phyloP scores from a whole-genome alignment of 2,113 vertebrate species.

The Entelurus aequoreus region DNA sequence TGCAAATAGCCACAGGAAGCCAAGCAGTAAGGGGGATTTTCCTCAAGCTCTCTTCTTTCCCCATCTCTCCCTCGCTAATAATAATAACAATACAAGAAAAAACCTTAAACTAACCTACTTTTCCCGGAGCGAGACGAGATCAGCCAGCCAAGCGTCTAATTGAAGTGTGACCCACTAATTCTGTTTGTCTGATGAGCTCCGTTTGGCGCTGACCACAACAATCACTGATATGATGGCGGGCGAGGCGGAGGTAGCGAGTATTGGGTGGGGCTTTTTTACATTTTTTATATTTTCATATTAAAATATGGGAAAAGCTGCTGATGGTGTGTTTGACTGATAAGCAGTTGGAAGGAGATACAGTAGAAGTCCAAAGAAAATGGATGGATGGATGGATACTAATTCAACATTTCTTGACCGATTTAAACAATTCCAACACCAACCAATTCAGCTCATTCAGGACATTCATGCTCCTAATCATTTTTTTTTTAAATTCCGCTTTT shows the following conservation, averaged over 20 bases:
- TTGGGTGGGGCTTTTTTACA: not conserved
- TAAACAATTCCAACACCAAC: too few species aligned
- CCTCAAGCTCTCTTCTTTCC: constrained; percentile 32
- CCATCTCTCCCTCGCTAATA: not conserved
- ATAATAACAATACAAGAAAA: constrained; percentile 11
- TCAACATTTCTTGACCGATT: too few species aligned
- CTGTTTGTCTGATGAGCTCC: constrained; percentile 45
- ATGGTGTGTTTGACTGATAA: too few species aligned
- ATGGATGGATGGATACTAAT: too few species aligned
- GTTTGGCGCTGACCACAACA: constrained; percentile 54
- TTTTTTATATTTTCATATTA: too few species aligned
- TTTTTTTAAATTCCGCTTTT: too few species aligned
- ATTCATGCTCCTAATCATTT: too few species aligned
- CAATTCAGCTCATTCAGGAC: too few species aligned
- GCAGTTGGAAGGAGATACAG: too few species aligned
- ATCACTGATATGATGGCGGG: constrained; percentile 45
- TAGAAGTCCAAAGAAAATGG: too few species aligned
- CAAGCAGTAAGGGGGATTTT: constrained; percentile 56
- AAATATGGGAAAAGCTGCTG: too few species aligned
- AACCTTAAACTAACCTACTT: constrained; percentile 49
- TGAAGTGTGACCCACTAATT: constrained; percentile 68
- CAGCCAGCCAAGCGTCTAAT: constrained; percentile 49
- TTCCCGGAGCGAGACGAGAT: constrained; percentile 42
- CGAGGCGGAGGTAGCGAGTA: constrained; percentile 9
- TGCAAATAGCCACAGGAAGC: constrained; percentile 56